A percentile compares a stretch with the other conserved stretches of the same genome.
Conservation (phyloP, 2,888 invertebrate genomes). For the Drosophila formosana region DNA sequence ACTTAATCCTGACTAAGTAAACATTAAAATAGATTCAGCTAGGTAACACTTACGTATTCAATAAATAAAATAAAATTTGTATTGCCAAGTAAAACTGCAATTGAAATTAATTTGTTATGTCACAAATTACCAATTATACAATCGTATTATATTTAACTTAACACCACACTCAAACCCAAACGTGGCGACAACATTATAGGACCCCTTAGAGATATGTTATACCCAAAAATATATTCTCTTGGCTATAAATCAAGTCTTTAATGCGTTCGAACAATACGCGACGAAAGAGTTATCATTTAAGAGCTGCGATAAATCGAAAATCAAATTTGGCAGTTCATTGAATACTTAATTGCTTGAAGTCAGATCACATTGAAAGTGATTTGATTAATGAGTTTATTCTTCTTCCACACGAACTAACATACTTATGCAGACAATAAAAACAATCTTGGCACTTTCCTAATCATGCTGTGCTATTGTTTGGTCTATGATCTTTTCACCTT, state of each 20-base stretch:
- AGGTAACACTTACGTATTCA: too few species aligned
- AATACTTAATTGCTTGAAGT: slow-evolving; percentile 23
- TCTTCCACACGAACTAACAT: not conserved
- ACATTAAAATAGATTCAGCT: too few species aligned
- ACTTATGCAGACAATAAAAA: not conserved
- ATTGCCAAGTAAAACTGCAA: too few species aligned
- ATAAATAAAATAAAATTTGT: too few species aligned
- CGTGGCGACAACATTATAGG: not conserved
- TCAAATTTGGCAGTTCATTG: slow-evolving; percentile 28
- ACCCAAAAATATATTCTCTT: not conserved
- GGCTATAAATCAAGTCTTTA: slow-evolving; percentile 23
- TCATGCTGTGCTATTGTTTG: slow-evolving; percentile 22
- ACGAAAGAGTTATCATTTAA: slow-evolving; percentile 27
- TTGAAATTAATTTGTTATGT: too few species aligned
- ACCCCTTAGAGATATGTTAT: not conserved
- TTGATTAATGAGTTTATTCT: slow-evolving; percentile 60
- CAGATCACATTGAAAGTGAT: slow-evolving; percentile 33
- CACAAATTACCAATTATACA: not conserved
- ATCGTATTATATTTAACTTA: not conserved
- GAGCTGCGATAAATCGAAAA: slow-evolving; percentile 17
- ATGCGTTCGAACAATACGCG: slow-evolving; percentile 7
- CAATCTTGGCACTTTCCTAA: slow-evolving; percentile 31
- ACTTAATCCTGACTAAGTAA: too few species aligned
- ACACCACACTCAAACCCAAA: not conserved
- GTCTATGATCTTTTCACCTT: slow-evolving; percentile 35